Conservation (phyloP, 2,797 vertebrate species). For the Ciconia nigra region DNA sequence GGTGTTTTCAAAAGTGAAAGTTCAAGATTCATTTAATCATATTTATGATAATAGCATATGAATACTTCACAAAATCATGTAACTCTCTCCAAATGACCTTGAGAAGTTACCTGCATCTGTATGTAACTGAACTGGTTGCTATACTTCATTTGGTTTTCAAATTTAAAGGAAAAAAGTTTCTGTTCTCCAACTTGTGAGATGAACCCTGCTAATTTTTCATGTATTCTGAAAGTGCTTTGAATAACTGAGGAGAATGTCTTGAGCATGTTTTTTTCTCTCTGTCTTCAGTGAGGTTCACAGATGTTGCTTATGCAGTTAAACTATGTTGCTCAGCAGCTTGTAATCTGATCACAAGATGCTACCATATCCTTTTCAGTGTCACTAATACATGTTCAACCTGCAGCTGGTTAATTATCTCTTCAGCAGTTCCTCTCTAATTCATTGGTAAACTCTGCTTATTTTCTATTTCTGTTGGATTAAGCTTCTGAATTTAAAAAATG, state of each 20-base stretch:
- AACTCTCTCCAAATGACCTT: neutral
- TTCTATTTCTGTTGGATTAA: neutral
- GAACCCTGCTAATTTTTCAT: neutral
- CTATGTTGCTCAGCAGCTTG: neutral
- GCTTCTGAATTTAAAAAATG: neutral
- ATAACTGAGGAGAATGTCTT: neutral
- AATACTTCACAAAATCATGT: neutral
- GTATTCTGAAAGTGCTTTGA: neutral
- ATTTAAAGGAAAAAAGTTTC: neutral
- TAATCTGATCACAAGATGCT: neutral
- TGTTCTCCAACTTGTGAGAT: neutral
- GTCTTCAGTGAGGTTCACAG: neutral
- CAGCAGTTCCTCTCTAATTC: neutral
- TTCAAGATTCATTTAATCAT: neutral
- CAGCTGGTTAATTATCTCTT: neutral
- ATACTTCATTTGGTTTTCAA: neutral
- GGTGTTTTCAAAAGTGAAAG: neutral
- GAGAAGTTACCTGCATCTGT: neutral
- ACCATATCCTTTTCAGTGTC: neutral
- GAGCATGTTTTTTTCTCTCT: neutral
- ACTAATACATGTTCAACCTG: neutral
- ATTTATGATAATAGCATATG: neutral
- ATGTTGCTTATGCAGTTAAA: neutral
- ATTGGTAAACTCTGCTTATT: neutral
- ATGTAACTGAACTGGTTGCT: neutral